Percentiles rank a stretch among this genome's conserved stretches.
phyloP scores from a whole-genome alignment of 2,888 invertebrate species.

The Athripsodes cinereus region DNA sequence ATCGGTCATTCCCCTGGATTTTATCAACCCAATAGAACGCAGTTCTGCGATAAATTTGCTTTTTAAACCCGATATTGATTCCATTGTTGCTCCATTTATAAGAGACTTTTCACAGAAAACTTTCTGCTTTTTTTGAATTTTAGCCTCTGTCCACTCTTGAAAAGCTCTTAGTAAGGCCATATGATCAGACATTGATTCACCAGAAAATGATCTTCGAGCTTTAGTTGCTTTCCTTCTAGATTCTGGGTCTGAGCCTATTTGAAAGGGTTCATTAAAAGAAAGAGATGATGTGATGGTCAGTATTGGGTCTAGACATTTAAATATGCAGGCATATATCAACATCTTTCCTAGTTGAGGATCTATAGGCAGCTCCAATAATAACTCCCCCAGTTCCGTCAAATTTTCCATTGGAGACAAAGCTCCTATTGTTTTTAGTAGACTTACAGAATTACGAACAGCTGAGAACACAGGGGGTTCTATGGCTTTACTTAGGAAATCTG shows the following conservation, averaged over 20 bases:
- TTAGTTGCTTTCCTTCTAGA: slow-evolving; percentile 57
- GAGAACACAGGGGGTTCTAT: slow-evolving; percentile 79
- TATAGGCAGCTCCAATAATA: slow-evolving; percentile 85
- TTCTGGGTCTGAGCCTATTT: slow-evolving; percentile 65
- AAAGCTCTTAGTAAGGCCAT: slow-evolving; percentile 78
- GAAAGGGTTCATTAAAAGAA: slow-evolving; percentile 71
- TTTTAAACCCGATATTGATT: slow-evolving; percentile 81
- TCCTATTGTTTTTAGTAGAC: slow-evolving; percentile 68
- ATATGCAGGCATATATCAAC: slow-evolving; percentile 80
- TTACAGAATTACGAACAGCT: slow-evolving; percentile 68
- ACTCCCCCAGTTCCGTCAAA: slow-evolving; percentile 80
- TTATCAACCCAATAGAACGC: slow-evolving; percentile 67
- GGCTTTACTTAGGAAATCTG: slow-evolving; percentile 75
- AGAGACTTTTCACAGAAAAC: slow-evolving; percentile 71
- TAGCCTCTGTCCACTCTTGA: slow-evolving; percentile 61
- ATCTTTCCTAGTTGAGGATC: slow-evolving; percentile 91
- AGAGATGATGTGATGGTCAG: slow-evolving; percentile 84
- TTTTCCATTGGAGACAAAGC: slow-evolving; percentile 82
- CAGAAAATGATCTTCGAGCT: slow-evolving; percentile 63
- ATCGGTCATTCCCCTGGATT: slow-evolving; percentile 54
- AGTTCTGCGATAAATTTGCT: slow-evolving; percentile 78
- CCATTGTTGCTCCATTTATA: slow-evolving; percentile 78
- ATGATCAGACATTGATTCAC: slow-evolving; percentile 82
- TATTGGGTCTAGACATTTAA: slow-evolving; percentile 90
- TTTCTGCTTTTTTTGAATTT: slow-evolving; percentile 57